Evolutionary conservation across 1,140 invertebrate species (phyloP).

Genomic region (Saccostrea cuccullata): DNA sequence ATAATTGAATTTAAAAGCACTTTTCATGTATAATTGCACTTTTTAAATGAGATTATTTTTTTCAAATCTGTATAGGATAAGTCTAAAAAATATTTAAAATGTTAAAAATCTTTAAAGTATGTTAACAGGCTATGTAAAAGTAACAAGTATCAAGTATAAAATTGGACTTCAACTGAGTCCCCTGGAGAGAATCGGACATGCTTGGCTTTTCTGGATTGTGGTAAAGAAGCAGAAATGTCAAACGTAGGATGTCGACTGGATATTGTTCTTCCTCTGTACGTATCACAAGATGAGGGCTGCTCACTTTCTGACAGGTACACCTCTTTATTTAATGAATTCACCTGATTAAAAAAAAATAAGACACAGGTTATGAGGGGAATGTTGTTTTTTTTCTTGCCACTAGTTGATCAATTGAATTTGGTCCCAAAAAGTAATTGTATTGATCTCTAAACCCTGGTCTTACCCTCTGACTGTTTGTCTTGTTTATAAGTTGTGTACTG

Average conservation of each 20-base stretch:
- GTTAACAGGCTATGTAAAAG: neutral
- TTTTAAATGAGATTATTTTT: neutral
- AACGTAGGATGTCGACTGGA: neutral
- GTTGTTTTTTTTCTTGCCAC: too few relatives aligned
- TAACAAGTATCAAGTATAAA: neutral
- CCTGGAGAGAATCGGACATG: slow-evolving; percentile 7
- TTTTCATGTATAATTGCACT: neutral
- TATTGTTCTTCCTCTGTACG: neutral
- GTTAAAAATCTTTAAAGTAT: neutral
- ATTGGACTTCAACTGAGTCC: neutral
- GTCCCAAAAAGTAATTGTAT: too few relatives aligned
- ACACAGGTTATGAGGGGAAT: too few relatives aligned
- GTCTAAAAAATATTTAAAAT: neutral
- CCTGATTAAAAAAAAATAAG: too few relatives aligned
- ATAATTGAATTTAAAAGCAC: too few relatives aligned
- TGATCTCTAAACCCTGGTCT: neutral
- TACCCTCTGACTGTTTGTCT: neutral
- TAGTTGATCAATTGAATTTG: too few relatives aligned
- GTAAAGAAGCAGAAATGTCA: neutral
- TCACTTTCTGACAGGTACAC: neutral
- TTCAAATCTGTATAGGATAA: neutral
- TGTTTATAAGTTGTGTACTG: neutral
- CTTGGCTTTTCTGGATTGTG: neutral
- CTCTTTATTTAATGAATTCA: neutral
- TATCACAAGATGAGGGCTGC: neutral